Evolutionary conservation across 2,888 invertebrate species (phyloP).

Genomic region (Tyria jacobaeae): DNA sequence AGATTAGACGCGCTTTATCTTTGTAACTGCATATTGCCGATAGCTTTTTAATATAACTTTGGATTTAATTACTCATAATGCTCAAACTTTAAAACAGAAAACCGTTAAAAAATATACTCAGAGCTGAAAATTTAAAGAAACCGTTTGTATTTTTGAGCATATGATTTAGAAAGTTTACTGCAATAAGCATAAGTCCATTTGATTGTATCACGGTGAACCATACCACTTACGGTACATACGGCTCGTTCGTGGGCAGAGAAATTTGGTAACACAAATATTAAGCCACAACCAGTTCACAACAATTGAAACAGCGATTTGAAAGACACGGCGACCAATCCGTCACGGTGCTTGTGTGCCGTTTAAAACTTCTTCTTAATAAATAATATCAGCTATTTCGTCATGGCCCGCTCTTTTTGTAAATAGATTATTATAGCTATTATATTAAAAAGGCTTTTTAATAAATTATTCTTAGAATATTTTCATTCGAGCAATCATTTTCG

Average conservation of each 20-base stretch:
- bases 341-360: slow-evolving; percentile 58
- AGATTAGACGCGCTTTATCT: slow-evolving; percentile 61
- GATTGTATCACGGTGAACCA: slow-evolving; percentile 74
- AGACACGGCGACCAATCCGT: slow-evolving; percentile 70
- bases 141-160: slow-evolving; percentile 52
- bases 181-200: slow-evolving; percentile 67
- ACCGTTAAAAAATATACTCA: slow-evolving; percentile 13
- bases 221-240: slow-evolving; percentile 73
- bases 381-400: slow-evolving; percentile 42
- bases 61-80: slow-evolving; percentile 6
- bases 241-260: slow-evolving; percentile 73
- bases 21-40: slow-evolving; percentile 46
- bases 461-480: background rate
- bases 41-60: slow-evolving; percentile 35
- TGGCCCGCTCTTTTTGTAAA: slow-evolving; percentile 17
- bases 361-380: slow-evolving; percentile 45
- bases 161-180: slow-evolving; percentile 78
- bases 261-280: slow-evolving; percentile 77
- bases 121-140: slow-evolving; percentile 12
- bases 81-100: slow-evolving; percentile 8
- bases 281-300: slow-evolving; percentile 70
- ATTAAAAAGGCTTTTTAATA: background rate
- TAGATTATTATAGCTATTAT: background rate
- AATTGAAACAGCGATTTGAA: slow-evolving; percentile 73
- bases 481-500: too few species aligned